A percentile compares a stretch with the other conserved stretches of the same genome.
Evolutionary conservation across 2,113 vertebrate genomes (phyloP).

Genomic region (Poecilia latipinna): DNA sequence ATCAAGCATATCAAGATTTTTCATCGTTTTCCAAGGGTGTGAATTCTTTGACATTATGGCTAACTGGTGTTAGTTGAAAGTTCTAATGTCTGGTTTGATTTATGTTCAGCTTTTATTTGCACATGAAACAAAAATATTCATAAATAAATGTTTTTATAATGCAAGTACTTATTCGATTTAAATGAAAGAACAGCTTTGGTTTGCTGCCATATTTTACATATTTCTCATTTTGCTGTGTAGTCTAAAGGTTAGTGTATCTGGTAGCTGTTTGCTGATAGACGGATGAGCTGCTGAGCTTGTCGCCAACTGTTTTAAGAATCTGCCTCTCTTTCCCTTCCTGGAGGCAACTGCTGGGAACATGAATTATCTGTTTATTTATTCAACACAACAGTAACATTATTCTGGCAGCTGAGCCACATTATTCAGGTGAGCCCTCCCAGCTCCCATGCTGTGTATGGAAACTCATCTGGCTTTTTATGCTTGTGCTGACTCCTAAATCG

Average conservation of each 20-base stretch:
- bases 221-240: neutral
- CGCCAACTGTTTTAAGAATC: conserved; percentile 53
- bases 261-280: conserved; percentile 37
- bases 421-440: conserved; percentile 21
- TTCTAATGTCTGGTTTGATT: too few relatives aligned
- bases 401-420: conserved; percentile 45
- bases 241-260: conserved; percentile 20
- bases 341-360: conserved; percentile 58
- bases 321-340: conserved; percentile 33
- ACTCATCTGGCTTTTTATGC: conserved; percentile 63
- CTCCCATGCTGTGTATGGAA: conserved; percentile 70
- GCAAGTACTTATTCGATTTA: neutral
- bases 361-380: conserved; percentile 76
- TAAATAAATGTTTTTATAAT: neutral
- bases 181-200: neutral
- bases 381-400: conserved; percentile 61
- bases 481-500: conserved; percentile 28
- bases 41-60: too few relatives aligned
- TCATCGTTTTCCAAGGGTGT: neutral
- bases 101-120: neutral
- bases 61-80: too few relatives aligned
- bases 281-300: conserved; percentile 23
- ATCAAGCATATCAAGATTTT: neutral
- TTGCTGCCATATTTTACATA: conserved; percentile 10
- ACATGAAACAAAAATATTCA: too few relatives aligned